phyloP scores from a whole-genome alignment of 2,888 invertebrate genomes.

The Drosophila colorata region DNA sequence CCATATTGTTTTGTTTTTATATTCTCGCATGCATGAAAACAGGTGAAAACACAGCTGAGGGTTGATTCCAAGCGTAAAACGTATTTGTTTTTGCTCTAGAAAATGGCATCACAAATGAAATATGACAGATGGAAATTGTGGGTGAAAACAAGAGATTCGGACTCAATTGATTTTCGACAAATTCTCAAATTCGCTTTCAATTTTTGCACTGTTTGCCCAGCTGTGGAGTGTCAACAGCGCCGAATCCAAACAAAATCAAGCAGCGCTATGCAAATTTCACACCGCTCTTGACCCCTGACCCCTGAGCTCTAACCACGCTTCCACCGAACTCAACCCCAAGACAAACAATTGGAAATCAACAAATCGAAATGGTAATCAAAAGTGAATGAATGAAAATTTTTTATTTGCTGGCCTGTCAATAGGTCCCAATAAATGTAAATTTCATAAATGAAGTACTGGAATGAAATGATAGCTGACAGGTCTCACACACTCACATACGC shows the following conservation, averaged over 20 bases:
- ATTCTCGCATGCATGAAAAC: constrained; percentile 24
- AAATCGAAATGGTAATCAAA: constrained; percentile 62
- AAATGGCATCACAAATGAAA: constrained; percentile 33
- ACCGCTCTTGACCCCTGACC: not conserved
- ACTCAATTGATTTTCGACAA: constrained; percentile 69
- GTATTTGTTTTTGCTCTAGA: constrained; percentile 2
- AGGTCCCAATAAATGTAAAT: constrained; percentile 65
- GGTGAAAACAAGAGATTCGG: constrained; percentile 13
- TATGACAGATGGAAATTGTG: constrained; percentile 27
- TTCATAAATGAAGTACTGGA: constrained; percentile 67
- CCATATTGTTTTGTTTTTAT: constrained; percentile 9
- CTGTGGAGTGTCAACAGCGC: constrained; percentile 52
- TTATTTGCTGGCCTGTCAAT: constrained; percentile 55
- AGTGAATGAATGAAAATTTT: constrained; percentile 53
- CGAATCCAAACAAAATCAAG: constrained; percentile 56
- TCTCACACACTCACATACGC: constrained; percentile 13
- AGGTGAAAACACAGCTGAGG: constrained; percentile 23
- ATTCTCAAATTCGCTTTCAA: constrained; percentile 45
- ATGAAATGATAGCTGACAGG: constrained; percentile 39
- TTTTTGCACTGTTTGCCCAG: constrained; percentile 42
- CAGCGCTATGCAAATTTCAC: constrained; percentile 52
- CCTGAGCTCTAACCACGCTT: not conserved
- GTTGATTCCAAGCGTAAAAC: constrained; percentile 9
- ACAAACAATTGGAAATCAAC: constrained; percentile 41
- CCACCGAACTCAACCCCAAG: constrained; percentile 4